phyloP scores from a whole-genome alignment of 2,888 invertebrate genomes.

The Drosophila histrio region DNA sequence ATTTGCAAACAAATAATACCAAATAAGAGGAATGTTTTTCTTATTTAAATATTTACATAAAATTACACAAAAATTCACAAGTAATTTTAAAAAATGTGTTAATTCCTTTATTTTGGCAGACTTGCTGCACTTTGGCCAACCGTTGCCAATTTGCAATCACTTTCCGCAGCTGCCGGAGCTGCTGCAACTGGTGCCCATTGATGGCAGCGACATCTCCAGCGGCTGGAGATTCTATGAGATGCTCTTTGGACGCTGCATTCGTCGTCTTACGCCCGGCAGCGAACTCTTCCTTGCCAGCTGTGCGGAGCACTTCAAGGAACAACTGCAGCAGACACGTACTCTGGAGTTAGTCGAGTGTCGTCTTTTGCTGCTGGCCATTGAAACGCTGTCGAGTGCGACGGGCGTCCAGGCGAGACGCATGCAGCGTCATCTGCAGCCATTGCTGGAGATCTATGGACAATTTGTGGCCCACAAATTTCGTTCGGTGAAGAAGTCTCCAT shows the following conservation, averaged over 20 bases:
- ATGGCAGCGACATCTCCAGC: constrained; percentile 5
- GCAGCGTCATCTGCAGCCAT: constrained; percentile 61
- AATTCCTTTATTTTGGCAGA: constrained; percentile 35
- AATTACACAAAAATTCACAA: too few species aligned
- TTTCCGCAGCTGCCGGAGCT: constrained; percentile 65
- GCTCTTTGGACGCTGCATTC: constrained; percentile 69
- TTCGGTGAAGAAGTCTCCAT: constrained; percentile 42
- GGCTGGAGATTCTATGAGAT: constrained; percentile 75
- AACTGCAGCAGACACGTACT: constrained; percentile 32
- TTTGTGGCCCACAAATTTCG: constrained; percentile 51
- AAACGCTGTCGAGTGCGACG: constrained; percentile 61
- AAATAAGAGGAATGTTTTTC: too few species aligned
- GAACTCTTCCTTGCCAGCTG: constrained; percentile 68
- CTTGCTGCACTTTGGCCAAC: constrained; percentile 81
- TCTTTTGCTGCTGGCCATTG: constrained; percentile 73
- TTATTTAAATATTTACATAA: too few species aligned
- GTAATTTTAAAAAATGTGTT: too few species aligned
- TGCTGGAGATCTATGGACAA: constrained; percentile 56
- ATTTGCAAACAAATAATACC: too few species aligned
- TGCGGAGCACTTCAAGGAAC: constrained; percentile 44
- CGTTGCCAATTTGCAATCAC: constrained; percentile 73
- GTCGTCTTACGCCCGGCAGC: constrained; percentile 58
- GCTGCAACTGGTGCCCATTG: constrained; percentile 65
- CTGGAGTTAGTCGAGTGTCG: constrained; percentile 50
- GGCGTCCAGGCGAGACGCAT: constrained; percentile 60